These are phyloP conservation scores for Forpus xanthops DNA, from an alignment of 2,797 vertebrate species.

Conservation along the genomic window DNA sequence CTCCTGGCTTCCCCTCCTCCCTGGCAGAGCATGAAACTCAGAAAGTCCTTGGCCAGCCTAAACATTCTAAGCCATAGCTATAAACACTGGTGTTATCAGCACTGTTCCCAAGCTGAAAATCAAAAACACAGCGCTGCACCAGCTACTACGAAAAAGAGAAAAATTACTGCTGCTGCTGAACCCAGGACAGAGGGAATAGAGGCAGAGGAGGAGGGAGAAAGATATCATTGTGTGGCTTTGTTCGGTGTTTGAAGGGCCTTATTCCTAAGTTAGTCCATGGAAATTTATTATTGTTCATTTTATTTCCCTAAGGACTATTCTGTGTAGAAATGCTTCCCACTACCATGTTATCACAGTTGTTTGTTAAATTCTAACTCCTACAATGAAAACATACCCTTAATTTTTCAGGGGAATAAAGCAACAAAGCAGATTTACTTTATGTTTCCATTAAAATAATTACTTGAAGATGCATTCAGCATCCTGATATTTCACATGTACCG, in stretches of 20 bases:
- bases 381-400: neutral
- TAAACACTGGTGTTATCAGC: too few relatives aligned
- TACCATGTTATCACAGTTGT: neutral
- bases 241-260: neutral
- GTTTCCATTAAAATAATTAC: neutral
- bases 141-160: too few relatives aligned
- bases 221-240: neutral
- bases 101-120: too few relatives aligned
- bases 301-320: constrained; percentile 16
- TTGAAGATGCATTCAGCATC: neutral
- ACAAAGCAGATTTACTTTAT: neutral
- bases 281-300: neutral
- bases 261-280: neutral
- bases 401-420: constrained; percentile 22
- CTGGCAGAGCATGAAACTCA: too few relatives aligned
- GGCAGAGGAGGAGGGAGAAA: neutral
- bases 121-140: too few relatives aligned
- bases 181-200: neutral
- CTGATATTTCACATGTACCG: neutral
- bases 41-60: too few relatives aligned
- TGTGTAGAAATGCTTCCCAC: neutral
- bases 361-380: neutral
- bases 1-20: too few relatives aligned
- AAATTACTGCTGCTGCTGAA: too few relatives aligned
- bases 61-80: too few relatives aligned